A percentile compares a stretch with the other conserved stretches of the same genome.
phyloP scores from a whole-genome alignment of 2,797 vertebrate species.

The Rhabdomys pumilio region DNA sequence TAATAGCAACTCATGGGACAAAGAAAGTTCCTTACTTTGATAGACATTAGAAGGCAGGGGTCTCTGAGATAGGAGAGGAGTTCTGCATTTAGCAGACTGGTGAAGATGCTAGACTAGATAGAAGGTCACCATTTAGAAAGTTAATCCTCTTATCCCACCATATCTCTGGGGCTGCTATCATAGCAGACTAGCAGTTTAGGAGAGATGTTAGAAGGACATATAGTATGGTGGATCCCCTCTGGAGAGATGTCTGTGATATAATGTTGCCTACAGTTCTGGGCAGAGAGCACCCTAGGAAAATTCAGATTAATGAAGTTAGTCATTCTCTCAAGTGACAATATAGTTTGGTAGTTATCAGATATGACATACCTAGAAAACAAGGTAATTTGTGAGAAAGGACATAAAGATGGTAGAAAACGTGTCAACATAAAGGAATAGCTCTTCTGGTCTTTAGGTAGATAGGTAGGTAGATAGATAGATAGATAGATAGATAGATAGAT shows the following conservation, averaged over 20 bases:
- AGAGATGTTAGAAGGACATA: not conserved
- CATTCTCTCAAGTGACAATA: not conserved
- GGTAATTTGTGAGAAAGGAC: slow-evolving; percentile 22
- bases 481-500: not conserved
- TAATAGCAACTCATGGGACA: not conserved
- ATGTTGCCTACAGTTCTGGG: not conserved
- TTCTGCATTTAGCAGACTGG: not conserved
- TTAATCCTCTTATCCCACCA: not conserved
- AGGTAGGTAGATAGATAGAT: not conserved
- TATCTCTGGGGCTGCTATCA: not conserved
- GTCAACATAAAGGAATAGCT: not conserved
- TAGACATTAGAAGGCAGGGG: not conserved
- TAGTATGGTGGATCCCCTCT: not conserved
- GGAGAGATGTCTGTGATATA: not conserved
- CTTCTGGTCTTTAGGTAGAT: not conserved
- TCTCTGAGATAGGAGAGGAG: not conserved
- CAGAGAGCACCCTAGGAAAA: slow-evolving; percentile 21
- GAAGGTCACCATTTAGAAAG: not conserved
- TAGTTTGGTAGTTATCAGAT: not conserved
- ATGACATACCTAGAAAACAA: slow-evolving; percentile 30
- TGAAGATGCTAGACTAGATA: not conserved
- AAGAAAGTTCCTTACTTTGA: not conserved
- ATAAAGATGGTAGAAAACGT: slow-evolving; percentile 4
- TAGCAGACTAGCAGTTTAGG: not conserved
- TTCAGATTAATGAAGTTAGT: slow-evolving; percentile 22